Base-by-base conservation (phyloP, 2,888 invertebrate species). In the Augochlorella aurata region DNA sequence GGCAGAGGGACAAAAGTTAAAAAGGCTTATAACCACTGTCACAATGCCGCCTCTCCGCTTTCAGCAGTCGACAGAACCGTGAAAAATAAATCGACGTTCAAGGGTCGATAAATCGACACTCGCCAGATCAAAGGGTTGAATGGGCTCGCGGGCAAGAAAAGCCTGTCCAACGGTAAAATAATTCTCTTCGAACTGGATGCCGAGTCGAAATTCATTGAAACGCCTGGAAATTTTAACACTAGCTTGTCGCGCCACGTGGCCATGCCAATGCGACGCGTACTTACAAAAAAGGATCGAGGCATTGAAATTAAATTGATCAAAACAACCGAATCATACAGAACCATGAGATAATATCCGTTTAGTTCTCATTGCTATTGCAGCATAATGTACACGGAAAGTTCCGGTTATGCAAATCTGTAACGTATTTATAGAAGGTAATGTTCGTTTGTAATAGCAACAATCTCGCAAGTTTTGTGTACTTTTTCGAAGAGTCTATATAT, bases 51-150 rank as follows among this genome's bases (percentile, higher is more conserved):
- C 61, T 29, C 67, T 69, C 63, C 29, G 5, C 16, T 38, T 21
- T 16, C 58, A 21, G 21, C 16, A 14, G 38, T n/a, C 54, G 38
- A 63, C 54, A 45, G 29, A 58, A 47, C 38, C 68, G 18, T 18
- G 67, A 75, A 61, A 69, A 38, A 38, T 75, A 61, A 75, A 75
- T 75, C 61, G 69, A 75, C 58, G 29, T 44, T 68, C 49, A 12
- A 44, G 61, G 68, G 49, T 75, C 75, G 75, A 75, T 75, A 61
- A 75, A 75, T 69, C 75, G 69, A 50, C 69, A 61, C 49, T 50
- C 29, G 16, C 58, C 29, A 10, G 47, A 38, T 24, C 72, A 49
- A 58, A 58, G 47, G 68, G 58, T 49, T 49, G 74, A 58, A 68
- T 24, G 24, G 71, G 58, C 44, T 29, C 21, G n/a, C 52, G 21